Base-by-base conservation (phyloP, 2,797 vertebrate species). In the Tinamus major region DNA sequence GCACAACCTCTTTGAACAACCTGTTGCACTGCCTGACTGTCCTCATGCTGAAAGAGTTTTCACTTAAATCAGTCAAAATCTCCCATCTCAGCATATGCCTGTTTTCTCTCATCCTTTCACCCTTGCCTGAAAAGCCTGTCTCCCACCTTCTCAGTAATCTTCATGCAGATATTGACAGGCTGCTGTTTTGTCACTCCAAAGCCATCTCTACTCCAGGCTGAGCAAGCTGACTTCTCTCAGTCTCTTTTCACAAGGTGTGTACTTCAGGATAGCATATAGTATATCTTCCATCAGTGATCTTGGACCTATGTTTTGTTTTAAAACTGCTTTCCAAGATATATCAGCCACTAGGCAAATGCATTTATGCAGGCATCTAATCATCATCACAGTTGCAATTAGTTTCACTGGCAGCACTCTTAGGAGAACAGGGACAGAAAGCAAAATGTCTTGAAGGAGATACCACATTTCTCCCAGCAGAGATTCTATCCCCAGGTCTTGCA, bases 211-310 rank as follows among this genome's bases (percentile, higher is more conserved):
- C 46, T 70, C 84, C 79, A 82, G 26, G 19, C 20, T 79, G 10
- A 74, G 56, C 4, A 44, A 29, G 8, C 2, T 13, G 5, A 15
- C 26, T 72, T 59, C 27, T 23, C 48, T 59, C 70, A 69, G 6
- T 29, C 6, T 79, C 27, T 19, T 26, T 10, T 76, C 35, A 33
- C 13, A 44, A 31, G 8, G 23, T 16, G 10, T 0, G 0, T 69
- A 35, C 18, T 63, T 89, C 8, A 42, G 27, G 33, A 44, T 83
- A 21, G 37, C 33, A 68, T 20, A 75, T 13, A 63, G 5, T 6
- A 11, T 6, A 56, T 48, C 13, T 8, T 63, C 61, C 77, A 4
- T 55, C 19, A 4, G 16, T 64, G 69, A 42, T 51, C 29, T 48
- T 46, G 49, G 51, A 44, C 23, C 10, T 19, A 17, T 12, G 5